Percentiles rank a stretch among this genome's conserved stretches.
phyloP scores from a whole-genome alignment of 2,113 vertebrate genomes.

The Cepphus grylle region DNA sequence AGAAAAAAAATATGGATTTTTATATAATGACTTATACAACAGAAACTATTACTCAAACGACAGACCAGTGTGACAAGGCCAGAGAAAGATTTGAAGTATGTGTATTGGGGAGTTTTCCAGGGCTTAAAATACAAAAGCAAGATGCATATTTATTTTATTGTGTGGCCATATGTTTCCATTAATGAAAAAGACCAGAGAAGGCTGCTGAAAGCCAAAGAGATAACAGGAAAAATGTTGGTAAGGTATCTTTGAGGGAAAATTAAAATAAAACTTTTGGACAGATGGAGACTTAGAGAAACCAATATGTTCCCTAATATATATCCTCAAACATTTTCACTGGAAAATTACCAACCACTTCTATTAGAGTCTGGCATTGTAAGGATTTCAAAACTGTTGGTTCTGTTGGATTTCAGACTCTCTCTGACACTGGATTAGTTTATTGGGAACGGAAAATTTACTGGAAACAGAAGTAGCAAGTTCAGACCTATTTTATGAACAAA shows the following conservation, averaged over 20 bases:
- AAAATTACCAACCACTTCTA: neutral
- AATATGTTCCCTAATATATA: neutral
- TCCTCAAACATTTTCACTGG: conserved; percentile 29
- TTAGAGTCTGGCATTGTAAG: neutral
- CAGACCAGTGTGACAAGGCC: neutral
- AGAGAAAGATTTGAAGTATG: neutral
- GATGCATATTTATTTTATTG: neutral
- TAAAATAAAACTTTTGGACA: conserved; percentile 12
- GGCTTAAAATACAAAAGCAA: neutral
- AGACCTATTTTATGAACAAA: neutral
- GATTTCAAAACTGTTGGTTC: neutral
- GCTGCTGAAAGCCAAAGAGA: conserved; percentile 13
- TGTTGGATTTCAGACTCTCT: neutral
- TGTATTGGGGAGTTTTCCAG: neutral
- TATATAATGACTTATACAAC: neutral
- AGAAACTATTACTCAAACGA: neutral
- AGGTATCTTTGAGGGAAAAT: neutral
- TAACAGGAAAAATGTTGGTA: conserved; percentile 24
- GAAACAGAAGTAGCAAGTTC: neutral
- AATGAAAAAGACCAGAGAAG: conserved; percentile 13
- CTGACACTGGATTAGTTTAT: neutral
- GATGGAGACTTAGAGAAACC: neutral
- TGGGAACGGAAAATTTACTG: neutral
- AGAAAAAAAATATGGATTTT: neutral
- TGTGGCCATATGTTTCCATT: conserved; percentile 10